Evolutionary conservation across 2,113 vertebrate species (phyloP).

Genomic region (Mellivora capensis): DNA sequence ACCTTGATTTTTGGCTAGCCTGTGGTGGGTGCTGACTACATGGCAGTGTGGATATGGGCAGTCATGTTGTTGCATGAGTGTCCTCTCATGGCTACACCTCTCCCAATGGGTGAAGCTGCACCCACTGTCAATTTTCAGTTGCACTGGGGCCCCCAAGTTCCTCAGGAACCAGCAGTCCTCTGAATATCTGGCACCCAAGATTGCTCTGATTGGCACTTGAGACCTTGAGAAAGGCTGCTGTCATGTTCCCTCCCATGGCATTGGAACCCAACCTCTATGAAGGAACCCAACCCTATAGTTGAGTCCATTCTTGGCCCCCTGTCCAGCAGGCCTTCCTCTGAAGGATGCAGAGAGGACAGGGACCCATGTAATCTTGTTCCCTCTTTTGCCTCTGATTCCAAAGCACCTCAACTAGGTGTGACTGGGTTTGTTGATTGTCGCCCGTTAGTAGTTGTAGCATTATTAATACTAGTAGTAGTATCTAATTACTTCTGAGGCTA

Average conservation of each 20-base stretch:
- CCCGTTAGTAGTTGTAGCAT: neutral
- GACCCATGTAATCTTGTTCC: neutral
- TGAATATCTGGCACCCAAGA: neutral
- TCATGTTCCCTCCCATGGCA: neutral
- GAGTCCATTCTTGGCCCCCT: neutral
- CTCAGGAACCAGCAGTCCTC: neutral
- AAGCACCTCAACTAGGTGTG: neutral
- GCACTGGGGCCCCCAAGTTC: neutral
- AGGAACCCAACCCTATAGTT: too few relatives aligned
- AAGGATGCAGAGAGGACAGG: neutral
- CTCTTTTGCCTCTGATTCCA: neutral
- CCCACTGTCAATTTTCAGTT: neutral
- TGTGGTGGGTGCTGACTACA: too few relatives aligned
- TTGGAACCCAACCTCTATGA: neutral
- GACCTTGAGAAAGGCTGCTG: neutral
- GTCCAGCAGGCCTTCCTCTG: neutral
- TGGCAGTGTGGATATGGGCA: neutral
- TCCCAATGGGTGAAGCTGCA: neutral
- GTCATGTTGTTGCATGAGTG: neutral
- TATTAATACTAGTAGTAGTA: neutral
- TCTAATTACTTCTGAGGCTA: neutral
- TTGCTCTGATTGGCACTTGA: neutral
- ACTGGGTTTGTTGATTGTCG: neutral
- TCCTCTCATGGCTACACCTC: neutral
- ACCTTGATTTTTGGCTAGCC: neutral